phyloP scores from a whole-genome alignment of 1,140 invertebrate species.

The Panagrolaimus sp. region DNA sequence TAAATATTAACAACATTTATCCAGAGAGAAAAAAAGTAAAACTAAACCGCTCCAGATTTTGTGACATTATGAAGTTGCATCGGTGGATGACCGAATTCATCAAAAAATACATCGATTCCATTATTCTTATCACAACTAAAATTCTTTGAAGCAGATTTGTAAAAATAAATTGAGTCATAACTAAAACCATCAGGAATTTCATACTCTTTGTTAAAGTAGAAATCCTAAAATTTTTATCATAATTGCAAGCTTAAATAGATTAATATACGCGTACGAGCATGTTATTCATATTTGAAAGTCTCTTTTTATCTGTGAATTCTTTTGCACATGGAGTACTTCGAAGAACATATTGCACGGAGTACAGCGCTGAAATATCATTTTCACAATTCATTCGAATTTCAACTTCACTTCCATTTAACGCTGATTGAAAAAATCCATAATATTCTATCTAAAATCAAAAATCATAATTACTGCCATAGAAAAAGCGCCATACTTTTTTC shows the following conservation, averaged over 20 bases:
- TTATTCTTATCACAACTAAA: constrained; percentile 47
- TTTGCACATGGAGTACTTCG: constrained; percentile 57
- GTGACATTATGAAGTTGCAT: constrained; percentile 48
- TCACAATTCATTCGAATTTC: constrained; percentile 46
- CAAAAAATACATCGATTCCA: constrained; percentile 37
- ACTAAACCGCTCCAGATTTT: constrained; percentile 15
- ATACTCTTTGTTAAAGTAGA: constrained; percentile 56
- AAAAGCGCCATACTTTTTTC: background rate
- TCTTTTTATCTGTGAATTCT: constrained; percentile 46
- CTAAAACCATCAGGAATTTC: constrained; percentile 47
- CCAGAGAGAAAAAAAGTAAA: constrained; percentile 17
- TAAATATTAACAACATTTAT: constrained; percentile 14
- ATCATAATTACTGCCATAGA: background rate
- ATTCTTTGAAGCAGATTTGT: constrained; percentile 42
- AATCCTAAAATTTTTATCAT: constrained; percentile 40
- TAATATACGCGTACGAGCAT: constrained; percentile 40
- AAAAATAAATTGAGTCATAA: constrained; percentile 52
- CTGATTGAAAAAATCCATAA: constrained; percentile 56
- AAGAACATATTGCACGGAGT: constrained; percentile 52
- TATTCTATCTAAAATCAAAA: constrained; percentile 49
- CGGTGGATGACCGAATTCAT: constrained; percentile 25
- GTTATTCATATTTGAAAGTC: constrained; percentile 44
- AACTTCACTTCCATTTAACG: constrained; percentile 56
- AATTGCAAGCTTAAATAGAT: constrained; percentile 17
- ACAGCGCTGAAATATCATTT: constrained; percentile 28